Evolutionary conservation across 2,797 vertebrate genomes (phyloP), one percentile per base, ranked within the genome.

Genomic region (Tokudaia tokunoshimensis): DNA sequence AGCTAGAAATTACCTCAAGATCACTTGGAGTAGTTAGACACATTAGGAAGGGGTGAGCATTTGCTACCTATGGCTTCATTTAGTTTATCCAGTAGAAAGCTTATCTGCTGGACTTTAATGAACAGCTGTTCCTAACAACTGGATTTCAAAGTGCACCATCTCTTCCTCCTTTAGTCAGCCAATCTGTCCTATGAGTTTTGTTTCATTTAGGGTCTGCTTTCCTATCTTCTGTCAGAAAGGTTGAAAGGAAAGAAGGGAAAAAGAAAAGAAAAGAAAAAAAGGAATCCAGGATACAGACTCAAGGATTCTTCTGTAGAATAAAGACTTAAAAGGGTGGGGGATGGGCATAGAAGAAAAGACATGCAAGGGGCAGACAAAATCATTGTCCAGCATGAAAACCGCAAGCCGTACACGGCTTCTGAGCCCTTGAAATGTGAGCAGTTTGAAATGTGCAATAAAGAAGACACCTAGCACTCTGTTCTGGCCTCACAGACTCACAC

Each of bases 1-100:
- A 34, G 65, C 52, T 87, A 63, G 4, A 89, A 47, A 34, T 4
- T 70, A 65, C 41, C 63, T 81, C 37, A 78, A 79, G 79, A 82
- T 52, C 63, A 41, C 0, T 1, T 8, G 31, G 65, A 34, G 41
- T 1, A 67, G 55, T 55, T 76, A 93, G 86, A 75, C 26, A 24
- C 19, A 41, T 50, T 41, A 89, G 55, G 29, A 80, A 59, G 24
- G 81, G 0, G 19, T 65, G 31, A 75, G 26, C 20, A 52, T 63
- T 76, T 63, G 37, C 52, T 82, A 83, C 41, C 44, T 78, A 7
- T 31, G 31, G 44, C 86, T 96, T 93, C 78, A 89, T 75, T 57
- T 47, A 37, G 70, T 37, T 37, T 72, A 72, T 37, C 70, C 70
- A 61, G 15, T n/a, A 24, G 34, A 61, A 89, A 82, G 52, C 22